These are phyloP conservation scores for Eupristina koningsbergeri DNA, from an alignment of 1,140 invertebrate genomes.

Conservation along the genomic window DNA sequence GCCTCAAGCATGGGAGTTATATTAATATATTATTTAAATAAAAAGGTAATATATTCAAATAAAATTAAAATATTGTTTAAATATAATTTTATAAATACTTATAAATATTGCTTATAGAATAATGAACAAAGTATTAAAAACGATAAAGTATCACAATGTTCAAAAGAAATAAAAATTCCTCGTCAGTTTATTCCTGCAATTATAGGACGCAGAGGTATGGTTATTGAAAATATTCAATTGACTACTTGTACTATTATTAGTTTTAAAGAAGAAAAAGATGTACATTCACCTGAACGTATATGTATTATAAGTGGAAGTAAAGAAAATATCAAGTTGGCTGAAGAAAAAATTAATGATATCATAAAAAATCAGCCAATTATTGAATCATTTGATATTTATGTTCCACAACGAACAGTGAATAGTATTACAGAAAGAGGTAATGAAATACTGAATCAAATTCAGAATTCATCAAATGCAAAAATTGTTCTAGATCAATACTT, in stretches of 20 bases:
- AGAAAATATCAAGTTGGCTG: slow-evolving; percentile 79
- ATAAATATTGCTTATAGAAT: slow-evolving; percentile 35
- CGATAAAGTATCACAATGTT: slow-evolving; percentile 53
- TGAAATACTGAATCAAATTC: slow-evolving; percentile 81
- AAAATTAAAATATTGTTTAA: not conserved
- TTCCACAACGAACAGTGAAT: slow-evolving; percentile 78
- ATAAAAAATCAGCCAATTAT: slow-evolving; percentile 80
- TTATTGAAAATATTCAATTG: slow-evolving; percentile 81
- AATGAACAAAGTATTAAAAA: slow-evolving; percentile 51
- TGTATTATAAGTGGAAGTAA: slow-evolving; percentile 80
- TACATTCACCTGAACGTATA: slow-evolving; percentile 63
- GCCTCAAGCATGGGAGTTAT: slow-evolving; percentile 68
- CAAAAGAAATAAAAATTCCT: slow-evolving; percentile 71
- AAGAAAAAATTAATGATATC: slow-evolving; percentile 81
- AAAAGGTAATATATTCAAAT: slow-evolving; percentile 61
- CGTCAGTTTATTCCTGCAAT: slow-evolving; percentile 69
- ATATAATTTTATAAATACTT: slow-evolving; percentile 1
- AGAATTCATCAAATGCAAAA: slow-evolving; percentile 77
- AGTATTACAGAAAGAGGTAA: slow-evolving; percentile 82
- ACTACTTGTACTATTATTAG: slow-evolving; percentile 80
- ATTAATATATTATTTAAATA: slow-evolving; percentile 69
- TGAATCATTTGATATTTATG: slow-evolving; percentile 77
- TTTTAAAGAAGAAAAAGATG: slow-evolving; percentile 75
- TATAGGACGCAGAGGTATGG: slow-evolving; percentile 79
- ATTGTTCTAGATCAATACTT: slow-evolving; percentile 71